phyloP scores from a whole-genome alignment of 1,140 invertebrate species.

The Ceratina japonica region DNA sequence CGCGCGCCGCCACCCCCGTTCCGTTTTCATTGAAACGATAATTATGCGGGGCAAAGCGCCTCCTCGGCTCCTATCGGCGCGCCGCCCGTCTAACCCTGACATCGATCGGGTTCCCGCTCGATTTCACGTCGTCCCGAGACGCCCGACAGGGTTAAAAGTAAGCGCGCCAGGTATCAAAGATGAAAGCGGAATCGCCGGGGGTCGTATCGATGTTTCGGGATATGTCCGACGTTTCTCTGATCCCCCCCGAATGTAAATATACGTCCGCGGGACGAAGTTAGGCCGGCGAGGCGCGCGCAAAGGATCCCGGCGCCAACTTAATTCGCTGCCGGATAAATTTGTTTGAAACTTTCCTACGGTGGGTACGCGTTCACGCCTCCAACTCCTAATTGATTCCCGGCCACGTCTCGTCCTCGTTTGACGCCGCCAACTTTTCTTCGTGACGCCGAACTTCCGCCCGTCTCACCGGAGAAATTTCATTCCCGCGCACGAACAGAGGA shows the following conservation, averaged over 20 bases:
- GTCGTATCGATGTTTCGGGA: not conserved
- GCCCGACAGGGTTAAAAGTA: not conserved
- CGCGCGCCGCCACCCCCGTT: not conserved
- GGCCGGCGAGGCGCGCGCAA: not conserved
- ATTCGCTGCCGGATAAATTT: not conserved
- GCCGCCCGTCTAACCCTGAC: slow-evolving; percentile 31
- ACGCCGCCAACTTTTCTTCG: not conserved
- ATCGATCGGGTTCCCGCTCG: slow-evolving; percentile 19
- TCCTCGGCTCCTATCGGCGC: slow-evolving; percentile 18
- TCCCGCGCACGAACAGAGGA: no score
- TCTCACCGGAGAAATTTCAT: not conserved
- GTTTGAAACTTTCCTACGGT: not conserved
- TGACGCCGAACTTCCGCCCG: slow-evolving; percentile 30
- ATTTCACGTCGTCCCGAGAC: not conserved
- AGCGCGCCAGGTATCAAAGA: not conserved
- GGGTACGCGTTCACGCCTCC: not conserved
- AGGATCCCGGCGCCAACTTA: not conserved
- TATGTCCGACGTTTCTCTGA: not conserved
- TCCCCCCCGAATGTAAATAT: not conserved
- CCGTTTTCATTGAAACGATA: slow-evolving; percentile 50
- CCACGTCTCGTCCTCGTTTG: not conserved
- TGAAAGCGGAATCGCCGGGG: not conserved
- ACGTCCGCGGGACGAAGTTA: not conserved
- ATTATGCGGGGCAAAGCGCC: slow-evolving; percentile 48
- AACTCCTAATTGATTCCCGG: slow-evolving; percentile 1